A percentile compares a stretch with the other conserved stretches of the same genome.
These are phyloP conservation scores for Myotis vivesi DNA, from an alignment of 2,797 vertebrate species.

Conservation along the genomic window DNA sequence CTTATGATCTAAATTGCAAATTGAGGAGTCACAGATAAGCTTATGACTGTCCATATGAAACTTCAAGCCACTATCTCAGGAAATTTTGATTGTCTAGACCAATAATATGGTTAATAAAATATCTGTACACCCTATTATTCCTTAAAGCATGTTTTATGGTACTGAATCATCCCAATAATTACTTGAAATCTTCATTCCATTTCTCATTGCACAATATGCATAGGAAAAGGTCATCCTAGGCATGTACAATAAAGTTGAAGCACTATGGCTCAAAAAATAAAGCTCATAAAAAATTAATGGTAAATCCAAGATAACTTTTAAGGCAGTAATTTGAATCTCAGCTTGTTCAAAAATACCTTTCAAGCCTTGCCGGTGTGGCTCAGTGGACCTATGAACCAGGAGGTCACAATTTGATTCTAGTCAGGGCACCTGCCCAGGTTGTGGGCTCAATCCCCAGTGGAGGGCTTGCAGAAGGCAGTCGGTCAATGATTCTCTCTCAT, in stretches of 20 bases:
- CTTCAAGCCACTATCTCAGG: background rate
- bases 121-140: background rate
- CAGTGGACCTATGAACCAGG: no score
- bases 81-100: background rate
- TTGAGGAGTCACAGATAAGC: background rate
- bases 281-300: background rate
- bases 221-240: slow-evolving; percentile 12
- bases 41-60: background rate
- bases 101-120: slow-evolving; percentile 13
- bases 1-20: slow-evolving; percentile 6
- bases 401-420: no score
- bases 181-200: background rate
- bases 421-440: no score
- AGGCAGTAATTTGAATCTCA: background rate
- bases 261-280: background rate
- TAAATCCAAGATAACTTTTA: background rate
- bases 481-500: no score
- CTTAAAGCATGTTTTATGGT: slow-evolving; percentile 2
- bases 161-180: slow-evolving; percentile 19
- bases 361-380: background rate
- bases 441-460: no score
- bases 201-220: background rate
- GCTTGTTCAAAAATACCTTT: background rate
- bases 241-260: slow-evolving; percentile 1
- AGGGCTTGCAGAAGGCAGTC: no score